Percentiles rank a stretch among this genome's conserved stretches.
These are phyloP conservation scores for Salpingus planirostris DNA, from an alignment of 2,888 invertebrate genomes.

Conservation along the genomic window DNA sequence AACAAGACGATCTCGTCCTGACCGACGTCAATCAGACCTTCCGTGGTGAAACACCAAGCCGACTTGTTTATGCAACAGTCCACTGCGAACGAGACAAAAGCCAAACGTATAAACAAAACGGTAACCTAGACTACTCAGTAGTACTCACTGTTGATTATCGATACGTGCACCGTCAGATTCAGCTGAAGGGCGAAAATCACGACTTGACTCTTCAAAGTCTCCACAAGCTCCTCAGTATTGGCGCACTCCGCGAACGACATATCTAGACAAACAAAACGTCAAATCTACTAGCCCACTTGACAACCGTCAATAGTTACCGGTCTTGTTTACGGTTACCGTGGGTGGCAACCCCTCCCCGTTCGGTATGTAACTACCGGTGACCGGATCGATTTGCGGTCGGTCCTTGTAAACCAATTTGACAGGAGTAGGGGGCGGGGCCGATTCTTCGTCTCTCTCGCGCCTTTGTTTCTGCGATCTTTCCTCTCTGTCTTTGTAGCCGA, in stretches of 20 bases:
- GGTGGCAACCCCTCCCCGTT: constrained; percentile 48
- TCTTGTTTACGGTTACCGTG: constrained; percentile 45
- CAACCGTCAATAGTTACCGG: constrained; percentile 34
- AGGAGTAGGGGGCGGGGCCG: neutral
- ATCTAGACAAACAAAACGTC: too few relatives aligned
- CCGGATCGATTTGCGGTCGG: constrained; percentile 42
- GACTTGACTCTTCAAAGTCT: constrained; percentile 51
- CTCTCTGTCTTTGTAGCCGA: constrained; percentile 13
- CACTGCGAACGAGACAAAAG: constrained; percentile 46
- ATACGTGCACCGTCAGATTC: constrained; percentile 65
- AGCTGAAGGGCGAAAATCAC: constrained; percentile 66
- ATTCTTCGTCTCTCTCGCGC: neutral
- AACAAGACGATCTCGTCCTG: constrained; percentile 75
- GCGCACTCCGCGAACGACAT: constrained; percentile 48
- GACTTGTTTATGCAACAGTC: constrained; percentile 65
- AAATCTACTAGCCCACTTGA: neutral
- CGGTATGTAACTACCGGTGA: constrained; percentile 50
- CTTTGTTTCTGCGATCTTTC: neutral
- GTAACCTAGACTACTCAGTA: neutral
- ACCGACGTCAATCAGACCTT: constrained; percentile 69
- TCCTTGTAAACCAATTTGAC: constrained; percentile 28
- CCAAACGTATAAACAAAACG: neutral
- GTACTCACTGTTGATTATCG: constrained; percentile 68
- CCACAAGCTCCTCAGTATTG: constrained; percentile 48
- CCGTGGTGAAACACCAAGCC: constrained; percentile 69